Base-by-base conservation (phyloP, 2,888 invertebrate species). In the Amphipyra berbera region DNA sequence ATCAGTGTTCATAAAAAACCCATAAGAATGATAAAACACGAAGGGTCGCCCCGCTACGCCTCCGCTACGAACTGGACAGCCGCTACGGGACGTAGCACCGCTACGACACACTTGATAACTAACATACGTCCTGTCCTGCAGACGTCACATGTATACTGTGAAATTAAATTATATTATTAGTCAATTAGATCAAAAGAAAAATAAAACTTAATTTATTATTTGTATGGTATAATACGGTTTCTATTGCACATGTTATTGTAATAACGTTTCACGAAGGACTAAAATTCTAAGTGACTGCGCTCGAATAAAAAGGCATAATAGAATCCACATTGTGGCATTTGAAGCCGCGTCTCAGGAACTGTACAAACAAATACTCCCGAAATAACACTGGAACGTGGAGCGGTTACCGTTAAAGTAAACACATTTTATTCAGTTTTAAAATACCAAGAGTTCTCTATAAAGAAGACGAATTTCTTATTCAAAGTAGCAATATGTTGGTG, bases 401-500 rank as follows among this genome's bases (percentile, higher is more conserved):
- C 54, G 56, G 60, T 53, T 66, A 66, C 70, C 77, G 78, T 73
- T 78, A 83, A 73, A 78, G 75, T 80, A 85, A 83, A 83, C 81
- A 83, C 78, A 66, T 65, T 54, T 79, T 70, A 79, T 80, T 74
- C 81, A 61, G 76, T 80, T 82, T 78, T 76, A 78, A 84, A 77
- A 71, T 76, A 75, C 71, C 44, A 64, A 59, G 58, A 67, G 67
- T 35, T 70, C 56, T 67, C 67, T 67, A 83, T 87, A 88, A 87
- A 87, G 85, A 83, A 81, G 68, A 70, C 81, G 82, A 86, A 90
- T 90, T 76, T 89, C 85, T 89, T 91, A 93, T 92, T 91, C 88
- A 90, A 91, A 93, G 91, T 89, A 88, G 92, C 92, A 90, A 91
- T 91, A 91, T 84, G 83, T 76, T 84, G 79, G 89, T 83, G 88